Base-by-base conservation (phyloP, 2,888 invertebrate species). In the Cantharis nigra region DNA sequence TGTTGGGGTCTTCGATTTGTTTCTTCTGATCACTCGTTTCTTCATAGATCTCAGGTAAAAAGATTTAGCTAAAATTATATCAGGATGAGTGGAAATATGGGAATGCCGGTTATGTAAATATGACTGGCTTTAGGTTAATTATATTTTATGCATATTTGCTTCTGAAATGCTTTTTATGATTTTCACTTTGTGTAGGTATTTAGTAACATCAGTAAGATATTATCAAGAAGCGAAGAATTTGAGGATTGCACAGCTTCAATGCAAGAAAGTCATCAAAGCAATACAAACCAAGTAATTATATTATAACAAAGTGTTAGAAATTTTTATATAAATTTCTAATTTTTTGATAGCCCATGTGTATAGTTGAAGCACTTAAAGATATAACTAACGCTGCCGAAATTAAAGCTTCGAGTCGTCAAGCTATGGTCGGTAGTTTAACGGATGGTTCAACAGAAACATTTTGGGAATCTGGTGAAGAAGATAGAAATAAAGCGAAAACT, bases 391-490 rank as follows among this genome's bases (percentile, higher is more conserved):
- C 91, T 82, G 91, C 94, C 30, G 96, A 96, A 83, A 92, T 98
- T 70, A 95, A 94, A 82, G 97, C 97, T 0, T 98, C 98, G 0
- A 98, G 98, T 81, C 92, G 98, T 0, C 96, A 95, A 85, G 98
- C 97, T 9, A 97, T 99, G 97, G 94, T 97, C 3, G 95, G 94
- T 2, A 97, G 97, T 81, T 90, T 99, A 14, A 95, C 94, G 0
- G 99, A 99, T 87, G 95, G 95, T 84, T 97, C 97, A 5, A 98
- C 98, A 0, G 99, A 99, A 88, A 99, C 99, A 0, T 99, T 99
- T 89, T 99, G 99, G 99, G 99, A 99, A 89, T 98, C 98, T 62
- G 98, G 98, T 0, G 98, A 98, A 84, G 98, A 98, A 85, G 98
- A 99, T 89, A 91, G 96, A 76, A 97, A 97, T 87, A 97, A 97